These are phyloP conservation scores for Zygogramma bicolorata DNA, from an alignment of 2,888 invertebrate genomes.

Conservation along the genomic window DNA sequence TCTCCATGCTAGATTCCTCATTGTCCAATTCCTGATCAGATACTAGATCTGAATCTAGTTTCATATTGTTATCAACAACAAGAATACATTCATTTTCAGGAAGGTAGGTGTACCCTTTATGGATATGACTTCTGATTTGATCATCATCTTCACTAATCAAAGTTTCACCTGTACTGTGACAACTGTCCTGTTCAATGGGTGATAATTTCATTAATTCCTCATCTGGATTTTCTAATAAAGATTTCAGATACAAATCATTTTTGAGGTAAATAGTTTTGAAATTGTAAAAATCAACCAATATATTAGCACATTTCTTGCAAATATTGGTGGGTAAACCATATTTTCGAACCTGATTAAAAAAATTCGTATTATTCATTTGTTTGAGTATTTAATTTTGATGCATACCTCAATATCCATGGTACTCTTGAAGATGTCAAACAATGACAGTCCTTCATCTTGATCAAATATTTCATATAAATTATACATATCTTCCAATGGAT, in stretches of 20 bases:
- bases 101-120: neutral
- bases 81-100: neutral
- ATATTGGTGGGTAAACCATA: slow-evolving; percentile 5
- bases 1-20: neutral
- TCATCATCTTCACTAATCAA: neutral
- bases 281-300: slow-evolving; percentile 15
- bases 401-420: slow-evolving; percentile 11
- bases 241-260: slow-evolving; percentile 8
- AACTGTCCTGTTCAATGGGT: neutral
- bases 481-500: neutral
- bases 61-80: neutral
- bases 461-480: slow-evolving; percentile 3
- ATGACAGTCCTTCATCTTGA: neutral
- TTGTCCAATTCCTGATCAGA: neutral
- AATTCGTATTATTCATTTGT: neutral
- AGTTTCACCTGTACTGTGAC: neutral
- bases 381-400: too few relatives aligned
- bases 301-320: slow-evolving; percentile 13
- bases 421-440: slow-evolving; percentile 9
- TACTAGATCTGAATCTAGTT: neutral
- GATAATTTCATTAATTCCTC: neutral
- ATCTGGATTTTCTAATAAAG: neutral
- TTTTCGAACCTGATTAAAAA: slow-evolving; percentile 2
- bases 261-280: slow-evolving; percentile 7
- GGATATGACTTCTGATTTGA: neutral